phyloP scores from a whole-genome alignment of 2,113 vertebrate genomes.

The Python bivittatus region DNA sequence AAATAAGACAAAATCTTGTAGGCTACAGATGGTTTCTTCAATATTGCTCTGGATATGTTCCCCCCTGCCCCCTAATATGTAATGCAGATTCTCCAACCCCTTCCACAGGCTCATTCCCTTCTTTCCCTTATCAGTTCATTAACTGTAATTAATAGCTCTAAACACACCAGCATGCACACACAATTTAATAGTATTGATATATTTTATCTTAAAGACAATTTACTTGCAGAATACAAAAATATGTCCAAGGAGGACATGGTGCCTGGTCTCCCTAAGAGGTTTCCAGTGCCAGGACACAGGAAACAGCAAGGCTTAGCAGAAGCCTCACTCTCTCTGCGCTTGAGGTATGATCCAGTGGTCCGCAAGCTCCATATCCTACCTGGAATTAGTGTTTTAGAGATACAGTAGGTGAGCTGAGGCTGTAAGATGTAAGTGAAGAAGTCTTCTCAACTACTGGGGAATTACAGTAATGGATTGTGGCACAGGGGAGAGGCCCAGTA shows the following conservation, averaged over 20 bases:
- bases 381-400: slow-evolving; percentile 23
- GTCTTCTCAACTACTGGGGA: neutral
- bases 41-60: neutral
- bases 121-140: neutral
- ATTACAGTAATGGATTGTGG: neutral
- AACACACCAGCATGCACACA: neutral
- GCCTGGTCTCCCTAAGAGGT: neutral
- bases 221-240: slow-evolving; percentile 44
- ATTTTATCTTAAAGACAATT: slow-evolving; percentile 45
- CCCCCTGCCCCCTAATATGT: neutral
- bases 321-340: neutral
- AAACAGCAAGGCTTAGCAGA: neutral
- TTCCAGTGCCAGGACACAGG: neutral
- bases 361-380: neutral
- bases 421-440: neutral
- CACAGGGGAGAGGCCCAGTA: neutral
- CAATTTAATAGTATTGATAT: slow-evolving; percentile 23
- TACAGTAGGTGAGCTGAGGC: slow-evolving; percentile 13
- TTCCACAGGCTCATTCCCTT: neutral
- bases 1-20: neutral
- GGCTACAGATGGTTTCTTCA: neutral
- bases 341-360: neutral
- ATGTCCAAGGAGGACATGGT: neutral
- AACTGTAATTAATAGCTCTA: neutral
- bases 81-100: neutral